Evolutionary conservation across 2,888 invertebrate genomes (phyloP), one percentile per base, ranked within the genome.

Genomic region (Agapostemon virescens): DNA sequence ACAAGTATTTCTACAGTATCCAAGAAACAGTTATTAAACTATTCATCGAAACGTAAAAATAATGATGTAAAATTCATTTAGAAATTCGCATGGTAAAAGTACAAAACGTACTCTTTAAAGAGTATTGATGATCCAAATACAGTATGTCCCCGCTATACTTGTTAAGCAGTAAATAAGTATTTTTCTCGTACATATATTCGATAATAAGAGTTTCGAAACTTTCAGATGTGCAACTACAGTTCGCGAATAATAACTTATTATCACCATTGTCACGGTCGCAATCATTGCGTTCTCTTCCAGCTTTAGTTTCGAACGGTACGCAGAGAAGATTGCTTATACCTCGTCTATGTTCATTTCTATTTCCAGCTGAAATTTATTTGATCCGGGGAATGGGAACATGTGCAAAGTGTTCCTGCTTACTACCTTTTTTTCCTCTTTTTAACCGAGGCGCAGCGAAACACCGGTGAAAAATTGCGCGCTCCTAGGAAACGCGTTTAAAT

Each of bases 271-370:
- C 58, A 17, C 33, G 33, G 33, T 61, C 61, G 33, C 33, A 30
- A 73, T 80, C 66, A 71, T 76, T 45, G 55, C 69, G 64, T 69
- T 66, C 66, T 69, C 64, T 69, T 6, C 63, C 38, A 20, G 52
- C 23, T 20, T 38, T 26, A 33, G 42, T 61, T 64, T 55, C 66
- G n/a, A 49, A 67, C 63, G 55, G 11, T 63, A 45, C 33, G 55
- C 23, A 66, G 38, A 61, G 72, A 85, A 85, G 45, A 77, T 85
- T 75, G 64, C 63, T 58, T 74, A 80, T 76, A 77, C 82, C 75
- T 74, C 79, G 80, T 77, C 74, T 71, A 81, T 84, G 76, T 84
- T 86, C 79, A 86, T 86, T 86, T 84, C 77, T 82, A 86, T 86
- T 71, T 69, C 71, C 36, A 68, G 58, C 38, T 26, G 72, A 77